These are phyloP conservation scores for Desoria tigrina DNA, from an alignment of 2,888 invertebrate species.

Conservation along the genomic window DNA sequence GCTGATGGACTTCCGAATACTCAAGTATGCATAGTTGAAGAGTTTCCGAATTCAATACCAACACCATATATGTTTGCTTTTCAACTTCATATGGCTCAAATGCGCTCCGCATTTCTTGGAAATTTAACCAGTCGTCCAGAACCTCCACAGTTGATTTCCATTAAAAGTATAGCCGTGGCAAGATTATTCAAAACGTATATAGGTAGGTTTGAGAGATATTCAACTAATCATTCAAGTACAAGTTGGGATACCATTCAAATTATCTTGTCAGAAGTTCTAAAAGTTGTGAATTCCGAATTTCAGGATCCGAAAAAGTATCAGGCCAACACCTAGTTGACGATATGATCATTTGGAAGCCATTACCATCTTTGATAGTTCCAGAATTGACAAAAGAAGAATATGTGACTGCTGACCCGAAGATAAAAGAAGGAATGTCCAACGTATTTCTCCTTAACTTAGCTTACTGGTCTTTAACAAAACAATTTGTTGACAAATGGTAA, in stretches of 20 bases:
- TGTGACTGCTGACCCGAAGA: constrained; percentile 17
- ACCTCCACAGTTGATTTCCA: constrained; percentile 30
- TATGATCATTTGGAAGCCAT: constrained; percentile 23
- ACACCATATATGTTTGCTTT: constrained; percentile 32
- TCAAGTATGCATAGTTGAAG: constrained; percentile 44
- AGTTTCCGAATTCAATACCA: constrained; percentile 29
- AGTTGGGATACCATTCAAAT: too few species aligned
- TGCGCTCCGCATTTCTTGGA: constrained; percentile 42
- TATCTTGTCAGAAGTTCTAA: background rate
- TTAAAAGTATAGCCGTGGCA: constrained; percentile 41
- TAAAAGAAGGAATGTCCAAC: constrained; percentile 41
- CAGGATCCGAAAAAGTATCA: constrained; percentile 47
- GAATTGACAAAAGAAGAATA: constrained; percentile 22
- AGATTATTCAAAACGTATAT: constrained; percentile 44
- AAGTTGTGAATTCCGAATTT: background rate
- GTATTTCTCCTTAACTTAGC: constrained; percentile 46
- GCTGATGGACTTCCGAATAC: constrained; percentile 33
- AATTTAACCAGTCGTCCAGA: constrained; percentile 24
- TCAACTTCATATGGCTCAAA: constrained; percentile 38
- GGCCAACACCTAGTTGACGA: constrained; percentile 43
- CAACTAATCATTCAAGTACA: too few species aligned
- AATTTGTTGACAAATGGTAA: too few species aligned
- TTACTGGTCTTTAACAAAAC: constrained; percentile 47
- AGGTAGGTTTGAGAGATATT: constrained; percentile 33
- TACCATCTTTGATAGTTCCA: constrained; percentile 15